phyloP scores from a whole-genome alignment of 1,140 invertebrate species.

The Tetraneura akinire region DNA sequence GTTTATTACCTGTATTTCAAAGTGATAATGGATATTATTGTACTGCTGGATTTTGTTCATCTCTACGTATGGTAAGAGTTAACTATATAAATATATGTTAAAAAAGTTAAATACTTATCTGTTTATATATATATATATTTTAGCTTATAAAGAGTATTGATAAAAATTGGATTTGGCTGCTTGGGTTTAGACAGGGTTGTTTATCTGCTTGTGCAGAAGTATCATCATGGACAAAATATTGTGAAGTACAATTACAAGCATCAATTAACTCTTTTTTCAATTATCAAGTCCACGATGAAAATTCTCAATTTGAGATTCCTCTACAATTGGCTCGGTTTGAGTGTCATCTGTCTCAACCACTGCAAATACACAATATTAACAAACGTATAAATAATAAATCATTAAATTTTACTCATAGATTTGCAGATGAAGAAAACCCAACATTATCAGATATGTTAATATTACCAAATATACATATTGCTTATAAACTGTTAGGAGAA shows the following conservation, averaged over 20 bases:
- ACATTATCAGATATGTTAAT: slow-evolving; percentile 84
- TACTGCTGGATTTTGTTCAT: slow-evolving; percentile 71
- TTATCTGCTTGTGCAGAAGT: slow-evolving; percentile 79
- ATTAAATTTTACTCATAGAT: slow-evolving; percentile 66
- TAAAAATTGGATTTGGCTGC: slow-evolving; percentile 53
- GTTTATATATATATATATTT: slow-evolving; percentile 59
- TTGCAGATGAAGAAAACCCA: slow-evolving; percentile 80
- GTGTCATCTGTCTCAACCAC: slow-evolving; percentile 80
- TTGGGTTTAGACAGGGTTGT: slow-evolving; percentile 79
- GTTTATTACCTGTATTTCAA: slow-evolving; percentile 65
- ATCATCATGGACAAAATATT: slow-evolving; percentile 89
- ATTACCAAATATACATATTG: slow-evolving; percentile 70
- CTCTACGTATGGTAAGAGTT: slow-evolving; percentile 65
- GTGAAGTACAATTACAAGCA: slow-evolving; percentile 65
- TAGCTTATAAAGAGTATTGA: slow-evolving; percentile 44
- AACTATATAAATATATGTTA: slow-evolving; percentile 55
- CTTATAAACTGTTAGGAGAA: slow-evolving; percentile 63
- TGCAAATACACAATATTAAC: slow-evolving; percentile 83
- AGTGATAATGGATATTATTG: slow-evolving; percentile 62
- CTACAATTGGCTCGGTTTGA: slow-evolving; percentile 75
- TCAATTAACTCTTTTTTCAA: slow-evolving; percentile 51
- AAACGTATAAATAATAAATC: slow-evolving; percentile 62
- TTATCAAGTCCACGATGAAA: background rate
- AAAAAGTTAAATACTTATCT: slow-evolving; percentile 56
- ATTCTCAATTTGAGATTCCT: slow-evolving; percentile 60